Evolutionary conservation across 2,888 invertebrate genomes (phyloP).

Genomic region (Coleophora flavipennella): DNA sequence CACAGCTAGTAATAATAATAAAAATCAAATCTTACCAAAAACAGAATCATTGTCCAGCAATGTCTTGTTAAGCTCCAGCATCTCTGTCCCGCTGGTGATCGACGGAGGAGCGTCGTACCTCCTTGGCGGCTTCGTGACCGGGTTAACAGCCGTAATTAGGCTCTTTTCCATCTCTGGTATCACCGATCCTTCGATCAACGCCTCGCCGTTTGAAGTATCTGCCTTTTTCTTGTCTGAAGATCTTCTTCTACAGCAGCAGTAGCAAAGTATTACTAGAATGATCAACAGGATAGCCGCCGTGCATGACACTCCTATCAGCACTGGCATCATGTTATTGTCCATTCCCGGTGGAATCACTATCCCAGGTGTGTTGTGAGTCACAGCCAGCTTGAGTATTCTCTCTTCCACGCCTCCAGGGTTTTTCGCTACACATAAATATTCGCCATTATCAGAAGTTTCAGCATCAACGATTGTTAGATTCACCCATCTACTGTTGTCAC

Average conservation of each 20-base stretch:
- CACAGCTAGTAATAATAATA: background rate
- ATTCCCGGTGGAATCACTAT: slow-evolving; percentile 63
- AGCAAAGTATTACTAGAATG: slow-evolving; percentile 62
- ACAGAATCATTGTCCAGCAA: slow-evolving; percentile 85
- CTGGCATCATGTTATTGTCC: slow-evolving; percentile 67
- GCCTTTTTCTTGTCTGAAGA: slow-evolving; percentile 72
- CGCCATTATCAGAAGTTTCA: slow-evolving; percentile 77
- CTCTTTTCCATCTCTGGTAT: slow-evolving; percentile 89
- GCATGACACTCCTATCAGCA: slow-evolving; percentile 66
- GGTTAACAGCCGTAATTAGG: slow-evolving; percentile 86
- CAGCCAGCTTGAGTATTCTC: slow-evolving; percentile 78
- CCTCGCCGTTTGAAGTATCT: slow-evolving; percentile 75
- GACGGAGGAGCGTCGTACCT: slow-evolving; percentile 82
- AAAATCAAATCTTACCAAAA: slow-evolving; percentile 74
- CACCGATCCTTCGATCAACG: slow-evolving; percentile 82
- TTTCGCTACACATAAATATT: slow-evolving; percentile 85
- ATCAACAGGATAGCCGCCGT: slow-evolving; percentile 65
- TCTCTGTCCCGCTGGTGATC: slow-evolving; percentile 81
- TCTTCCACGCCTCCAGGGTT: slow-evolving; percentile 87
- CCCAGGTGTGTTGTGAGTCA: slow-evolving; percentile 54
- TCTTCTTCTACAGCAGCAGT: slow-evolving; percentile 71
- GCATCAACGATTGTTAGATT: slow-evolving; percentile 80
- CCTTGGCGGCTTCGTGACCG: slow-evolving; percentile 86
- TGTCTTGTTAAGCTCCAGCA: slow-evolving; percentile 86
- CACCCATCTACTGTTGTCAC: slow-evolving; percentile 70